Evolutionary conservation across 92 coral and sea anemone genomes (phyloP).

Genomic region (Zoanthus sociatus): DNA sequence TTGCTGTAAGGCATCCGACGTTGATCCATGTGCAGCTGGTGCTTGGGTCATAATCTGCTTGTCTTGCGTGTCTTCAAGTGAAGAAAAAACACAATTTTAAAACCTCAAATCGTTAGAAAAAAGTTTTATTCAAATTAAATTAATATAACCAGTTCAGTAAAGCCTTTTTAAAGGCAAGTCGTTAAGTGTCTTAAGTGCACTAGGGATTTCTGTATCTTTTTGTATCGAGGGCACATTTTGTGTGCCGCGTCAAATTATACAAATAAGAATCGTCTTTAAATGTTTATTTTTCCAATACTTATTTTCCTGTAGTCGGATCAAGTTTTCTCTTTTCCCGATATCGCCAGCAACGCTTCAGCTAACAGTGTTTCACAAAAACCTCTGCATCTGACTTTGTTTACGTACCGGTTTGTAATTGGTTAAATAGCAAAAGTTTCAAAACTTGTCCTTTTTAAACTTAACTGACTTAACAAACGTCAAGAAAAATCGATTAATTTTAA

Average conservation of each 20-base stretch:
- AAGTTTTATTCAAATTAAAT: too few relatives aligned
- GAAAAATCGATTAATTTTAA: neutral
- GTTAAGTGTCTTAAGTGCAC: neutral
- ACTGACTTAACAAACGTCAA: neutral
- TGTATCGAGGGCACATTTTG: too few relatives aligned
- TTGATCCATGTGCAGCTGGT: constrained; percentile 3
- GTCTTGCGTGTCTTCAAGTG: neutral
- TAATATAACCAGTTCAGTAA: too few relatives aligned
- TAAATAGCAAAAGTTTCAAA: neutral
- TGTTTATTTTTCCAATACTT: constrained; percentile 8
- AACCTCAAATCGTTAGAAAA: neutral
- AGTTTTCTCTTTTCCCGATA: neutral
- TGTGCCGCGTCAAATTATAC: neutral
- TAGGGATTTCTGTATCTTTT: too few relatives aligned
- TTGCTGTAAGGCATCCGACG: neutral
- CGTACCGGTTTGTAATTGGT: constrained; percentile 5
- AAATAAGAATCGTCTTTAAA: neutral
- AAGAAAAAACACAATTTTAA: constrained; percentile 12
- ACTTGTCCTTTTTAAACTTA: constrained; percentile 3
- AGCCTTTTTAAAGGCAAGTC: neutral
- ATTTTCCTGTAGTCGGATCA: constrained; percentile 22
- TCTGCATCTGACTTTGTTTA: constrained; percentile 21
- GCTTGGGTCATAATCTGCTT: neutral
- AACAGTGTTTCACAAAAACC: constrained; percentile 8
- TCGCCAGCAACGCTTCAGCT: constrained; percentile 16